Evolutionary conservation across 1,140 invertebrate genomes (phyloP), one percentile per base, ranked within the genome.

Genomic region (Cherax quadricarinatus): DNA sequence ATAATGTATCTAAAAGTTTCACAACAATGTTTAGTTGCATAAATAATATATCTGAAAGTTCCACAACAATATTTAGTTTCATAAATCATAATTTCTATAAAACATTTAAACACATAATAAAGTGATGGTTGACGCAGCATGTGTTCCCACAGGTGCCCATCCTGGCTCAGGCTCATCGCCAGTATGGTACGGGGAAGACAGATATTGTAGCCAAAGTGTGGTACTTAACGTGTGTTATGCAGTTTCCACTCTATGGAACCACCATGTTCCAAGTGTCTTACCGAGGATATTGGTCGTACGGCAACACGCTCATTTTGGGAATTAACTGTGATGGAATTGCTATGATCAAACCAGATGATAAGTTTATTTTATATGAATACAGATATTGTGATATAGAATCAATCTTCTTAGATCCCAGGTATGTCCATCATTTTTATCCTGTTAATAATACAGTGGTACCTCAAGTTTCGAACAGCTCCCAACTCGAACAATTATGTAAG

Each of bases 161-260:
- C 93, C 96, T 98, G 82, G 97, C 97, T 9, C 97, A 98, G 95
- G 98, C 98, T 2, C 98, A 98, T 95, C 96, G 97, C 41, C 97
- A 98, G 94, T 99, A 99, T 94, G 98, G 98, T 57, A 97, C 97
- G 5, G 98, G 98, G 0, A 97, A 98, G 93, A 97, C 97, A 9
- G 98, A 99, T 94, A 95, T 99, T 51, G 98, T 98, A 4, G 98
- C 98, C 2, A 99, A 99, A 95, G 98, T 98, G 12, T 96, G 99
- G 94, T 99, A 99, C 95, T 95, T 99, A 80, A 98, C 98, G 0
- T 99, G 98, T 94, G 98, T 99, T 1, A 99, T 99, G 98, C 98
- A 99, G 95, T 99, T 99, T 95, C 98, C 98, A 0, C 96, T 99
- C 1, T 99, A 99, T 94, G 98, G 98, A 3, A 98, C 98, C 83